A percentile compares a stretch with the other conserved stretches of the same genome.
Evolutionary conservation across 2,888 invertebrate species (phyloP).

Genomic region (Meiosimyza platycephala): DNA sequence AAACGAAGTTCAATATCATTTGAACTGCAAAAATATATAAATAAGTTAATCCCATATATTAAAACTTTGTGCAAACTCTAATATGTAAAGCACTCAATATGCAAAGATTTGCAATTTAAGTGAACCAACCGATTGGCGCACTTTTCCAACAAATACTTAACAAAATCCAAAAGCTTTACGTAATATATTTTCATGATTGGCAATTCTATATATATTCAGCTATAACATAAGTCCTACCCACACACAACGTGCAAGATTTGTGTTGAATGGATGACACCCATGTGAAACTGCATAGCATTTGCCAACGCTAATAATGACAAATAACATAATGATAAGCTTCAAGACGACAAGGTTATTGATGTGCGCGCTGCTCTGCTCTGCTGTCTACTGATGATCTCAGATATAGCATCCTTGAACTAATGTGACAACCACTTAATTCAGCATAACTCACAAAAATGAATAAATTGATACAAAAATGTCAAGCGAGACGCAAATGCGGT

Average conservation of each 20-base stretch:
- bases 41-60: too few species aligned
- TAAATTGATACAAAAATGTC: too few species aligned
- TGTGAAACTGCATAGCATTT: background rate
- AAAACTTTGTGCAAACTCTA: background rate
- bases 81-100: conserved; percentile 15
- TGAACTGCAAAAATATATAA: too few species aligned
- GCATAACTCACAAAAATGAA: conserved; percentile 30
- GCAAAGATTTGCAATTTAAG: conserved; percentile 17
- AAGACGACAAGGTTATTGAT: too few species aligned
- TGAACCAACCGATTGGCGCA: conserved; percentile 1
- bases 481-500: conserved; percentile 1
- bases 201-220: background rate
- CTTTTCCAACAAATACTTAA: background rate
- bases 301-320: background rate
- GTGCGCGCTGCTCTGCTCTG: too few species aligned
- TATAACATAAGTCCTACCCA: background rate
- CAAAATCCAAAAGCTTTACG: too few species aligned
- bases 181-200: background rate
- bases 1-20: too few species aligned
- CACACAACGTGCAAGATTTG: background rate
- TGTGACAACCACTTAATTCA: conserved; percentile 44
- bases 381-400: too few species aligned
- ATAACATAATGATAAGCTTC: background rate
- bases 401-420: background rate
- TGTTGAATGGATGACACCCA: background rate